A percentile compares a stretch with the other conserved stretches of the same genome.
phyloP scores from a whole-genome alignment of 2,113 vertebrate species.

The Sebastes schlegelii region DNA sequence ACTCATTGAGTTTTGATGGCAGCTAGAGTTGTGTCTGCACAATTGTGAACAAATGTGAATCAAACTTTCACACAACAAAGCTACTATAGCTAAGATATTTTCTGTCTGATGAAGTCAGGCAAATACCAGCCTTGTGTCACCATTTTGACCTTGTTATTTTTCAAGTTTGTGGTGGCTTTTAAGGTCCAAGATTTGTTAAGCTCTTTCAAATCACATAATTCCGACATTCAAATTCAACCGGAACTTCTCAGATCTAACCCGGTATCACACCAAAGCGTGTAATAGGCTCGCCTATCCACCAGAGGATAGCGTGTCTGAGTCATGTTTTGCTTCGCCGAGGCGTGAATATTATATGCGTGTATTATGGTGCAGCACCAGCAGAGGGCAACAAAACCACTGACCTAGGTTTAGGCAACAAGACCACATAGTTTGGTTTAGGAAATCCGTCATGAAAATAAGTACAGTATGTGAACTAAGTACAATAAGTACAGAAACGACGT shows the following conservation, averaged over 20 bases:
- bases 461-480: no score
- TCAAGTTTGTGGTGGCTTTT: background rate
- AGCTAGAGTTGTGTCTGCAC: background rate
- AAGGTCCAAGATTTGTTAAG: background rate
- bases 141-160: slow-evolving; percentile 11
- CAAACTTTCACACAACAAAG: background rate
- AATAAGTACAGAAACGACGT: no score
- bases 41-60: background rate
- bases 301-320: no score
- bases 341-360: no score
- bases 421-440: no score
- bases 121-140: background rate
- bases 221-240: background rate
- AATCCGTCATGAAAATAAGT: no score
- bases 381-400: no score
- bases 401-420: no score
- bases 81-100: slow-evolving; percentile 1
- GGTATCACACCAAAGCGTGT: no score
- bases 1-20: slow-evolving; percentile 12
- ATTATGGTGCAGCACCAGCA: no score
- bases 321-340: no score
- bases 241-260: background rate
- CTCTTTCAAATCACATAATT: background rate
- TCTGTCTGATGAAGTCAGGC: background rate
- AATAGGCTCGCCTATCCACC: no score